phyloP scores from a whole-genome alignment of 2,113 vertebrate genomes.

The Phylloscopus whistleri region DNA sequence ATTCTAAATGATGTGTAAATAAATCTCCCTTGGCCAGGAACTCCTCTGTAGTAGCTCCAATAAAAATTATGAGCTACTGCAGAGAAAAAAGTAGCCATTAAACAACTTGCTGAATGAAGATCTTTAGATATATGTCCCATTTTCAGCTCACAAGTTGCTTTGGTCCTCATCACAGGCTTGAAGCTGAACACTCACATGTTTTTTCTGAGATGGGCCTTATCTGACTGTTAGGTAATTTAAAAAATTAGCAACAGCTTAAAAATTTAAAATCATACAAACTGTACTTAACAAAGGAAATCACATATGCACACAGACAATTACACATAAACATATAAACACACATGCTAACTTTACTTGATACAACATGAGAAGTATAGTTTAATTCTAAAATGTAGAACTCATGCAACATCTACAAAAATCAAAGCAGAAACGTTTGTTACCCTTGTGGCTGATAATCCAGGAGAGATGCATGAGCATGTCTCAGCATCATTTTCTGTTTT shows the following conservation, averaged over 20 bases:
- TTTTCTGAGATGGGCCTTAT: neutral
- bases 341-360: neutral
- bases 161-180: neutral
- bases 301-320: neutral
- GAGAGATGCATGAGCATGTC: neutral
- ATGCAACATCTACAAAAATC: neutral
- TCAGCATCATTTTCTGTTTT: slow-evolving; percentile 11
- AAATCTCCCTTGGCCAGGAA: neutral
- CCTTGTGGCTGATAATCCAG: neutral
- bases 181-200: neutral
- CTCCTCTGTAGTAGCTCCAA: neutral
- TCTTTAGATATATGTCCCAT: neutral
- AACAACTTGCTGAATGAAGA: neutral
- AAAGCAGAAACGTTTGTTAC: neutral
- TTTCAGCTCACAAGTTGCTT: neutral
- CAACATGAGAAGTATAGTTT: neutral
- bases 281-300: neutral
- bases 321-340: neutral
- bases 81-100: neutral
- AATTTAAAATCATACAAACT: neutral
- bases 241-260: neutral
- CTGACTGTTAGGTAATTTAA: neutral
- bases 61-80: neutral
- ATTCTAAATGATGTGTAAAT: neutral
- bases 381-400: slow-evolving; percentile 7